Percentiles rank a stretch among this genome's conserved stretches.
Conservation (phyloP, 1,140 invertebrate species). For the Asobara japonica region DNA sequence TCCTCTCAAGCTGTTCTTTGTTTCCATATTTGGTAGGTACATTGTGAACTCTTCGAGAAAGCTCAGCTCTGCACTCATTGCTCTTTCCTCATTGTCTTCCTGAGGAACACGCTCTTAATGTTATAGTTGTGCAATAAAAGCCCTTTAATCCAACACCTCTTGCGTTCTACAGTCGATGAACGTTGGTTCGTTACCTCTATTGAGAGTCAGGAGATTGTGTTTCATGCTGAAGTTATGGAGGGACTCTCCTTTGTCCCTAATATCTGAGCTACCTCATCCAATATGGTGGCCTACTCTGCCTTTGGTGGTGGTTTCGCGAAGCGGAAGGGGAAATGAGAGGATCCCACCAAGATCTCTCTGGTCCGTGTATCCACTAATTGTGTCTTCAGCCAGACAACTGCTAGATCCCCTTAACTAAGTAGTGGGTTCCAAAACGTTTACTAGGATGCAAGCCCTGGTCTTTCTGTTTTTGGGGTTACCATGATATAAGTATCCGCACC, state of each 20-base stretch:
- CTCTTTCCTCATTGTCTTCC: no score
- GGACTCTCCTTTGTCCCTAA: neutral
- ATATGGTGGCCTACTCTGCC: neutral
- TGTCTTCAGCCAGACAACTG: neutral
- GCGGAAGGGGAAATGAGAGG: neutral
- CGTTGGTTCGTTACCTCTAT: neutral
- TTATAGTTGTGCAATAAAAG: no score
- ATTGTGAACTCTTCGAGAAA: no score
- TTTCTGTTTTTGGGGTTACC: neutral
- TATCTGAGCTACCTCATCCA: neutral
- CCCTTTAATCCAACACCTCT: conserved; percentile 1
- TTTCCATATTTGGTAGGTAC: no score
- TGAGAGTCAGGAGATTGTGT: neutral
- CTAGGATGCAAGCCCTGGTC: neutral
- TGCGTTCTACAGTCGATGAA: conserved; percentile 22
- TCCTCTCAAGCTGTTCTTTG: no score
- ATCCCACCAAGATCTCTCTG: neutral
- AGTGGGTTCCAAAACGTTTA: neutral
- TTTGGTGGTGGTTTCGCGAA: neutral
- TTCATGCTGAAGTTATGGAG: neutral
- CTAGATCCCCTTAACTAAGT: neutral
- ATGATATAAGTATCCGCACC: neutral
- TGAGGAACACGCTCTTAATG: no score
- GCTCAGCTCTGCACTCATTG: no score
- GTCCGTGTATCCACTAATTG: neutral